Percentiles rank a stretch among this genome's conserved stretches.
Evolutionary conservation across 2,888 invertebrate genomes (phyloP).

Genomic region (Ctenicera cuprea): DNA sequence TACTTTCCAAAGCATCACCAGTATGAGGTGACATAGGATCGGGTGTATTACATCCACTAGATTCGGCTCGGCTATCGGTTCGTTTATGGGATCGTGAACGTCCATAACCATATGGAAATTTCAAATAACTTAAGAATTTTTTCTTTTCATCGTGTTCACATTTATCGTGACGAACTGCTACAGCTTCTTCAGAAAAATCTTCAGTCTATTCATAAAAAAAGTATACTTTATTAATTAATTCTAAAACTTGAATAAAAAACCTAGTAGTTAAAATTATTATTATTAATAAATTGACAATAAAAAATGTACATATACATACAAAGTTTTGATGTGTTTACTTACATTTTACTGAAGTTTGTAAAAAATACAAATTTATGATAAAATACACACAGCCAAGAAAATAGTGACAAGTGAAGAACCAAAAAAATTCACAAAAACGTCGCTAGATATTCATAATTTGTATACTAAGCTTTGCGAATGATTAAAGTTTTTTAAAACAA

Average conservation of each 20-base stretch:
- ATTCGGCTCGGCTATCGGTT: constrained; percentile 81
- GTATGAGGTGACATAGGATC: constrained; percentile 78
- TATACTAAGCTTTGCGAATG: no score
- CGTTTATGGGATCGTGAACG: constrained; percentile 79
- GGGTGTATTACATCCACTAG: constrained; percentile 85
- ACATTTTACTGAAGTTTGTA: no score
- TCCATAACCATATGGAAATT: constrained; percentile 69
- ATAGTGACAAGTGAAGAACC: no score
- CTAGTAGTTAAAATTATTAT: not conserved
- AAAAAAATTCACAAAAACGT: no score
- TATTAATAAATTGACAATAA: not conserved
- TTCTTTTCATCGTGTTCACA: constrained; percentile 88
- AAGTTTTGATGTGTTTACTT: no score
- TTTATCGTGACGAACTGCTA: constrained; percentile 83
- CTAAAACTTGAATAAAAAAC: not conserved
- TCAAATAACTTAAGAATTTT: constrained; percentile 80
- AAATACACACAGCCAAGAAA: no score
- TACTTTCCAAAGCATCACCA: constrained; percentile 66
- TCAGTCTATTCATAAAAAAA: constrained; percentile 75
- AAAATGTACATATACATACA: constrained; percentile 25
- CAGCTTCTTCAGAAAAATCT: constrained; percentile 86
- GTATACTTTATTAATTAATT: constrained; percentile 24
- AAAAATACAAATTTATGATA: no score
- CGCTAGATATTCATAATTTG: no score
- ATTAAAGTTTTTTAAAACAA: no score